Base-by-base conservation (phyloP, 1,140 invertebrate species). In the Phocides pigmalion region DNA sequence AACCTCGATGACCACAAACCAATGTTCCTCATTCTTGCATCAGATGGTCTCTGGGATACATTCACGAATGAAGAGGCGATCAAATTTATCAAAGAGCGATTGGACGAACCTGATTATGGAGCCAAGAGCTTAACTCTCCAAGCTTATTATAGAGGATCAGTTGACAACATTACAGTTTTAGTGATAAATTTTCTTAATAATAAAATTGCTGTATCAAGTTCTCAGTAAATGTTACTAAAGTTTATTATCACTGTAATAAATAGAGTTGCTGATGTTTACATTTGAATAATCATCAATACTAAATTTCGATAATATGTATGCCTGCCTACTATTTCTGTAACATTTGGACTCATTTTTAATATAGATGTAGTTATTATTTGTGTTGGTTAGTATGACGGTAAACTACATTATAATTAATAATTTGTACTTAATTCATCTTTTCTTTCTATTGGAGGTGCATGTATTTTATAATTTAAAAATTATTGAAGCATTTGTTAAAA, bases 41-140 rank as follows among this genome's bases (percentile, higher is more conserved):
- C 97, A 1, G 98, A 99, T 93, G 98, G 98, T 8, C 93, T 99
- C 5, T 99, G 98, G 98, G 98, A 99, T 89, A 98, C 96, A 20
- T 98, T 98, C 80, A 94, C 94, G 12, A 99, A 99, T 89, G 97
- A 99, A 87, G 98, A 99, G 88, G 98, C 98, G 44, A 95, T 98
- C 9, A 94, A 95, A 69, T 98, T 96, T 87, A 95, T 98, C 22
- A 95, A 95, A 83, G 94, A 96, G 71, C 94, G 95, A 67, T 93
- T 98, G 14, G 93, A 96, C 73, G 97, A 98, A 91, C 94, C 96
- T 15, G 95, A 96, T 85, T 97, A 94, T 92, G 97, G 97, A 56
- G 98, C 98, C 32, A 97, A 97, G 91, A 97, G 96, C 81, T 93
- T 99, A 63, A 95, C 96, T 8, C 91, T 97, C 65, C 96, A 98